Evolutionary conservation across 2,888 invertebrate species (phyloP).

Genomic region (Lasius platythorax): DNA sequence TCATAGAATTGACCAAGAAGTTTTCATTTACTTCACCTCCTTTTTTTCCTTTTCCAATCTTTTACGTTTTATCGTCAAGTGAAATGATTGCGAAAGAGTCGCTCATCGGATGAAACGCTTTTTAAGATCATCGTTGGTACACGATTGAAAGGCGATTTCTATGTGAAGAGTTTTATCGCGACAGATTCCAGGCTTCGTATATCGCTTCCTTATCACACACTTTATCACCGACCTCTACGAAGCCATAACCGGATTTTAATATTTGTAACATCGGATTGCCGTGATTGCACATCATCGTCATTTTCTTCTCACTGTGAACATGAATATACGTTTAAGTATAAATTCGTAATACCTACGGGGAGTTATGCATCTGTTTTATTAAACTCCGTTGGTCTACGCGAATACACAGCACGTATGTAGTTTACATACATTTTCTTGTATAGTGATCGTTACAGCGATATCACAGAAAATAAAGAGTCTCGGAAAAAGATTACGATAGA

Average conservation of each 20-base stretch:
- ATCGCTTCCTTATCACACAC: background rate
- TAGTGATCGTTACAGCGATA: constrained; percentile 17
- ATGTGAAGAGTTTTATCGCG: background rate
- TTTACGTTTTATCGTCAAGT: background rate
- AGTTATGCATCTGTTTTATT: constrained; percentile 19
- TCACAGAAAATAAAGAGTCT: constrained; percentile 13
- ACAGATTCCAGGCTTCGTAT: background rate
- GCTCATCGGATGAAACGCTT: background rate
- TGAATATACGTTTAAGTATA: constrained; percentile 18
- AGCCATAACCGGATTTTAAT: constrained; percentile 6
- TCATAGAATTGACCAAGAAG: background rate
- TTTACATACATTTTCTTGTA: constrained; percentile 10
- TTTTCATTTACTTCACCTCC: background rate
- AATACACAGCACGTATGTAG: constrained; percentile 10
- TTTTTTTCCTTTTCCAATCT: constrained; percentile 2
- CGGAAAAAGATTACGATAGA: background rate
- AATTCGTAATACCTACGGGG: constrained; percentile 17
- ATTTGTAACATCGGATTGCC: background rate
- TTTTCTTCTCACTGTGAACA: constrained; percentile 8
- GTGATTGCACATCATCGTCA: background rate
- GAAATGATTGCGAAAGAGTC: background rate
- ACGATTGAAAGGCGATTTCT: constrained; percentile 10
- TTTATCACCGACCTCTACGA: background rate
- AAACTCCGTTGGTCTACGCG: constrained; percentile 4
- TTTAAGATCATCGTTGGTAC: constrained; percentile 4